phyloP scores from a whole-genome alignment of 1,140 invertebrate genomes.

The Nephotettix cincticeps region DNA sequence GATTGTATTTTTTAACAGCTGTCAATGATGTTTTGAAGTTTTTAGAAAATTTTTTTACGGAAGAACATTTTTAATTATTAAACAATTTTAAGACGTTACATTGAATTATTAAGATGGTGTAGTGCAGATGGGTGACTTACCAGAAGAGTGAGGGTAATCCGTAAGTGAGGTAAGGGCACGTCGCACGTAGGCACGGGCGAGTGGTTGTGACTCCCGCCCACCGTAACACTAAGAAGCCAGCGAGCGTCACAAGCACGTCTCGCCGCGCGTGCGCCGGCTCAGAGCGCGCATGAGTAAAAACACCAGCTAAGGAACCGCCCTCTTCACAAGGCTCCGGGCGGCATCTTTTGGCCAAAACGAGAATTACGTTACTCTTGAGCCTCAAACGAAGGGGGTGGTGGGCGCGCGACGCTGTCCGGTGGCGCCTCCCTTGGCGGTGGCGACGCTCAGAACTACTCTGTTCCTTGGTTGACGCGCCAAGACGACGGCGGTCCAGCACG shows the following conservation, averaged over 20 bases:
- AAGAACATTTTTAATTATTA: no score
- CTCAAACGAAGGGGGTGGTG: neutral
- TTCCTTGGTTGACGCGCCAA: neutral
- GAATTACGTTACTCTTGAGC: constrained; percentile 2
- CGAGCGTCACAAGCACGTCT: neutral
- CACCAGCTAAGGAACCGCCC: constrained; percentile 25
- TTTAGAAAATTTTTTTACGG: no score
- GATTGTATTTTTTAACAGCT: no score
- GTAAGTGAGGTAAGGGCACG: constrained; percentile 13
- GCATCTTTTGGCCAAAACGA: constrained; percentile 27
- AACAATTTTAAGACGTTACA: no score
- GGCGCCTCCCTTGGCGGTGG: neutral
- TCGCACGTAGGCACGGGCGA: neutral
- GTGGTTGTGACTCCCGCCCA: constrained; percentile 14
- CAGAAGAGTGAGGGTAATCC: constrained; percentile 10
- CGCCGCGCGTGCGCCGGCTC: constrained; percentile 1
- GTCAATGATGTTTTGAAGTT: no score
- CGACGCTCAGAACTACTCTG: neutral
- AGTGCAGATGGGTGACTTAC: neutral
- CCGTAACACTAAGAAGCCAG: constrained; percentile 25
- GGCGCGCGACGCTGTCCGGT: neutral
- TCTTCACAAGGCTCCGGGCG: constrained; percentile 24
- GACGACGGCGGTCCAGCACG: neutral
- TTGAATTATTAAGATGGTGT: no score
- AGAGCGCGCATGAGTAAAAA: constrained; percentile 26